Base-by-base conservation (phyloP, 2,888 invertebrate genomes). In the Chrysotoxum bicinctum region DNA sequence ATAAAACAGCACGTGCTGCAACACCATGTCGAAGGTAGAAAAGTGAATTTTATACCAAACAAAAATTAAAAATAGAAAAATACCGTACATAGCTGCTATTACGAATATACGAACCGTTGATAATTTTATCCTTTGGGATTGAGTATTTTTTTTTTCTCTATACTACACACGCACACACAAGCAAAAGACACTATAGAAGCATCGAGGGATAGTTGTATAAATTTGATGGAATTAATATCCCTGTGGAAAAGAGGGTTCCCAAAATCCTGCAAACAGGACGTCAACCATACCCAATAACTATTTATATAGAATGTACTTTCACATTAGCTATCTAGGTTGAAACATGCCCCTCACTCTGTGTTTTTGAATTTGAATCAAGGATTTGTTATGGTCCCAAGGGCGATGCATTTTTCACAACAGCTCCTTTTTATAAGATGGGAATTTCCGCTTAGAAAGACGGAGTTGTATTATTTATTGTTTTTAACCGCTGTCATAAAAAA, bases 121-220 rank as follows among this genome's bases (percentile, higher is more conserved):
- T 82, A 76, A 82, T 82, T 76, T 68, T n/a, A 72, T 82, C 81
- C 81, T 76, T 64, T 30, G 81, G 72, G 72, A 72, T 54, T 72
- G 64, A 60, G 50, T 43, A 19, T 50, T 64, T 64, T n/a, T 48
- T 54, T 35, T 8, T 32, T 2, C 21, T 26, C 26, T 40, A 37
- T 37, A 73, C 16, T 45, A 30, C 45, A 7, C 12, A 43, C 9
- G 10, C 16, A 10, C 16, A 43, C 5, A 16, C 16, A 10, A 19
- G 3, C n/a, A 14, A 14, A 23, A 40, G n/a, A 9, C 14, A 23
- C 1, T 16, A 62, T 9, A 14, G 14, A 58, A 1, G 19, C 19
- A 19, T 32, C 9, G 4, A 16, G 12, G 56, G 32, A 21, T 35
- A 0, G 50, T 23, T 50, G 26, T 26, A 26, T 50, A 26, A 14